Evolutionary conservation across 2,888 invertebrate species (phyloP).

Genomic region (Pardosa pseudoannulata): DNA sequence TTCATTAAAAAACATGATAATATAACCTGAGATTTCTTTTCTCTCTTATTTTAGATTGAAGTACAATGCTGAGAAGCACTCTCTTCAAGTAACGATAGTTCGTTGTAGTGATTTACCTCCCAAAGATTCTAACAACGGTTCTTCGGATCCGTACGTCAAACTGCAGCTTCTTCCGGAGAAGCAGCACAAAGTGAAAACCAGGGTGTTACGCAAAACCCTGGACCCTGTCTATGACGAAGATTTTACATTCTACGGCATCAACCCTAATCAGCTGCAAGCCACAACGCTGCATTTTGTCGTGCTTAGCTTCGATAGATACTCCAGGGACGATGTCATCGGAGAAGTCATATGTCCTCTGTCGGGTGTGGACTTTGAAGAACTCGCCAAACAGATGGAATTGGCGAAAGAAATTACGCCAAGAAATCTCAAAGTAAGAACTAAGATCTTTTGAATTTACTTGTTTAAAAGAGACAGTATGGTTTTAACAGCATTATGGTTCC

Average conservation of each 20-base stretch:
- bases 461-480: too few species aligned
- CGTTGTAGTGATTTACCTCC: constrained; percentile 92
- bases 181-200: constrained; percentile 97
- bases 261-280: constrained; percentile 88
- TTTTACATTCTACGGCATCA: constrained; percentile 98
- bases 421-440: constrained; percentile 87
- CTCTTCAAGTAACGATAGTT: constrained; percentile 93
- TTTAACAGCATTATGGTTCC: too few species aligned
- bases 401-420: constrained; percentile 93
- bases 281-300: constrained; percentile 93
- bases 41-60: constrained; percentile 79
- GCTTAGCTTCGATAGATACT: constrained; percentile 96
- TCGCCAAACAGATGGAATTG: constrained; percentile 84
- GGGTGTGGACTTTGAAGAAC: constrained; percentile 74
- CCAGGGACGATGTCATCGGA: constrained; percentile 98
- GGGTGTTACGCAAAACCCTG: constrained; percentile 95
- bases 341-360: constrained; percentile 87
- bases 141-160: constrained; percentile 98
- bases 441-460: too few species aligned
- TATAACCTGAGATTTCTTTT: too few species aligned
- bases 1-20: too few species aligned
- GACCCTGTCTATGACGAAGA: constrained; percentile 99
- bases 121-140: constrained; percentile 87
- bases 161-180: constrained; percentile 97
- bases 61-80: constrained; percentile 81